Conservation (phyloP, 2,113 vertebrate species). For the Xiphias gladius region DNA sequence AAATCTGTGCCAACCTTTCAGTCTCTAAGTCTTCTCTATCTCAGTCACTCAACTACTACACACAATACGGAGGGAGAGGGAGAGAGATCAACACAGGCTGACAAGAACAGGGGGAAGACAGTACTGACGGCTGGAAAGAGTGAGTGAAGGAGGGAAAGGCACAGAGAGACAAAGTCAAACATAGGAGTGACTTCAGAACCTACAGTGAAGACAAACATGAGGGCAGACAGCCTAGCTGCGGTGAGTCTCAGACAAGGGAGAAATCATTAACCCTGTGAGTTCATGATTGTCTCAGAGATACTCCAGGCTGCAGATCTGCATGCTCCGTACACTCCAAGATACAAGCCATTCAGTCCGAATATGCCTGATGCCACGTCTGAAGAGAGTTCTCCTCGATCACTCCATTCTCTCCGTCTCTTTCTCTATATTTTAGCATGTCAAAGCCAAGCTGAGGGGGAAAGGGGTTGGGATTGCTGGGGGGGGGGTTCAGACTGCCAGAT, state of each 20-base stretch:
- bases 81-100: constrained; percentile 68
- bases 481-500: constrained; percentile 69
- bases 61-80: constrained; percentile 44
- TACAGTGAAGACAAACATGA: constrained; percentile 69
- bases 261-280: constrained; percentile 75
- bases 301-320: constrained; percentile 15
- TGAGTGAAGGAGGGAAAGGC: constrained; percentile 67
- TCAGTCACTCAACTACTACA: constrained; percentile 52
- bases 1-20: constrained; percentile 30
- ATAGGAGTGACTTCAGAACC: constrained; percentile 73
- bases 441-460: constrained; percentile 51
- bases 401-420: constrained; percentile 34
- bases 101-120: constrained; percentile 65
- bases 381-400: constrained; percentile 37
- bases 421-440: constrained; percentile 69
- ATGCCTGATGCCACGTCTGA: constrained; percentile 44
- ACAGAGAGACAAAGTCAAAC: constrained; percentile 67
- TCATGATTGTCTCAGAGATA: constrained; percentile 62
- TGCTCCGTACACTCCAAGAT: constrained; percentile 20
- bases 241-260: constrained; percentile 58
- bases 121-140: constrained; percentile 72
- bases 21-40: constrained; percentile 29
- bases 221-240: constrained; percentile 59
- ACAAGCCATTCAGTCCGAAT: constrained; percentile 7
- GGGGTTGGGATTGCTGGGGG: constrained; percentile 3